Base-by-base conservation (phyloP, 2,888 invertebrate genomes). In the Melanotus villosus region DNA sequence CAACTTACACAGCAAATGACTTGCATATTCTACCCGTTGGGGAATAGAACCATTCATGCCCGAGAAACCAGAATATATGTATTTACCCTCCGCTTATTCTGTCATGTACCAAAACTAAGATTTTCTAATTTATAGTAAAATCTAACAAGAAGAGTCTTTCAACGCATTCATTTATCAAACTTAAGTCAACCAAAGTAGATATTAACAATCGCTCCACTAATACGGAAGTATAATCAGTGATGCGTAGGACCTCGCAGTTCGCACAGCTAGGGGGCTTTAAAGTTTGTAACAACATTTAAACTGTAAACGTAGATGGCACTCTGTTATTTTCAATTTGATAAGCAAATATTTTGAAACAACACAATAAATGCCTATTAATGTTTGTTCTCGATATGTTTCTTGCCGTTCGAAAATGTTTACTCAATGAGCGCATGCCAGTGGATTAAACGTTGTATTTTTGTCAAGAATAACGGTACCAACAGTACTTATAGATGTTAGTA, bases 151-250 rank as follows among this genome's bases (percentile, higher is more conserved):
- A 47, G 32, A 10, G 30, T 52, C 52, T 52, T 30, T 52, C 52
- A 50, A n/a, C 7, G 30, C 5, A 62, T 19, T 50, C 32, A 62
- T 62, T 62, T 32, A 62, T 62, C 62, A 50, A 62, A 14, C 36
- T 57, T 52, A 62, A 62, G 62, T 47, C 45, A 19, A 26, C 36
- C n/a, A 32, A 30, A 45, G 54, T 41, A 56, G 38, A 64, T 45
- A 30, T 41, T 16, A 41, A 43, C 59, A 59, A 45, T 54, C 36
- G 56, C 54, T 64, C 7, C 34, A 64, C 43, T 54, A 43, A 56
- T 16, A 54, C 43, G 64, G 43, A 64, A 64, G 41, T 56, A 43
- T 21, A 64, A 64, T 56, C 64, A 52, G 34, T 36, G 56, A 26
- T 54, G 64, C 64, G 56, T 56, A 12, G 64, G 12, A 56, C 52